Evolutionary conservation across 2,797 vertebrate genomes (phyloP).

Genomic region (Monodelphis domestica): DNA sequence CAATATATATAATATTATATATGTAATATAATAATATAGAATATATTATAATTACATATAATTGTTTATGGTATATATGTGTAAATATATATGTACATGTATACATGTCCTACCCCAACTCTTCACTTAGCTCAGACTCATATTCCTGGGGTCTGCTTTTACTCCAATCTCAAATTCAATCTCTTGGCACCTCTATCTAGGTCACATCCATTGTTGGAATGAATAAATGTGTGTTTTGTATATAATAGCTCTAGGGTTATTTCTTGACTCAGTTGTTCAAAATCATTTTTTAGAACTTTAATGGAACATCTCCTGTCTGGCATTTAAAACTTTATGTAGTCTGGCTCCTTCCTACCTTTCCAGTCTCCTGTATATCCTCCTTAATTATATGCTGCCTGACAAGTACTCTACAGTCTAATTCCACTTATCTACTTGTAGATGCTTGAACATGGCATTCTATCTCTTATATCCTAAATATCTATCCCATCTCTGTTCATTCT

Average conservation of each 20-base stretch:
- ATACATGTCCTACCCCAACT: neutral
- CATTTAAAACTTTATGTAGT: neutral
- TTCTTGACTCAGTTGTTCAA: neutral
- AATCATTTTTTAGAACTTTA: neutral
- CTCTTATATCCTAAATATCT: too few relatives aligned
- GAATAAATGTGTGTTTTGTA: neutral
- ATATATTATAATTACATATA: too few relatives aligned
- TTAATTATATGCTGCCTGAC: neutral
- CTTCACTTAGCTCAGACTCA: neutral
- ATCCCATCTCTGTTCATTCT: too few relatives aligned
- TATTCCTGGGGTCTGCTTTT: neutral
- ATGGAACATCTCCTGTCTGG: neutral
- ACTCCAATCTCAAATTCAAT: neutral
- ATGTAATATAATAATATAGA: too few relatives aligned
- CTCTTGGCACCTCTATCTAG: neutral
- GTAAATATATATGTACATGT: neutral
- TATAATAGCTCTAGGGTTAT: neutral
- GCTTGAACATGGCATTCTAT: neutral
- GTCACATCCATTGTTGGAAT: neutral
- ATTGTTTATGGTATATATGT: neutral
- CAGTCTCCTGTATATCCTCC: too few relatives aligned
- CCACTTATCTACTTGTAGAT: neutral
- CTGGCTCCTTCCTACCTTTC: neutral
- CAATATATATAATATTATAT: neutral
- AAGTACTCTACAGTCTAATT: neutral